Evolutionary conservation across 2,888 invertebrate genomes (phyloP).

Genomic region (Microctonus brassicae): DNA sequence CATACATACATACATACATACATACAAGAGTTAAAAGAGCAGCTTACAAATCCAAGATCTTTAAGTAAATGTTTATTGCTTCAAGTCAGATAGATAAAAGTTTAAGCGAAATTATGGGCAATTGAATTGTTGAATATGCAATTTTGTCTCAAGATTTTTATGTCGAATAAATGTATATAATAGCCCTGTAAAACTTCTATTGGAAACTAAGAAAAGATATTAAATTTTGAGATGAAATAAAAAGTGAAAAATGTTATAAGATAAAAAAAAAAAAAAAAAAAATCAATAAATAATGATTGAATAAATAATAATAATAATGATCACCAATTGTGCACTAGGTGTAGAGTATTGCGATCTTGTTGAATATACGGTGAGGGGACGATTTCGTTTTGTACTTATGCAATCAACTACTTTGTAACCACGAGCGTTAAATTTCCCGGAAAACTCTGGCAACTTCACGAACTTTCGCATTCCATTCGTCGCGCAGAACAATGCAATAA

Average conservation of each 20-base stretch:
- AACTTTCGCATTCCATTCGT: slow-evolving; percentile 47
- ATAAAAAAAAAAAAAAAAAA: background rate
- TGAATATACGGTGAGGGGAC: slow-evolving; percentile 4
- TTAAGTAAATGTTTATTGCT: background rate
- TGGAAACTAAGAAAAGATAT: background rate
- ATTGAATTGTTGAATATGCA: slow-evolving; percentile 3
- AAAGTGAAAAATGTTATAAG: background rate
- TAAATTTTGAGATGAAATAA: background rate
- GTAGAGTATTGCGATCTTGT: background rate
- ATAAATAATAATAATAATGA: background rate
- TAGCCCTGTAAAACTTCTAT: background rate
- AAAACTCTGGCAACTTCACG: slow-evolving; percentile 40
- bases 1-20: background rate
- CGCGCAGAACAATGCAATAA: slow-evolving; percentile 8
- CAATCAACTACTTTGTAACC: slow-evolving; percentile 34
- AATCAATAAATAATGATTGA: too few relatives aligned
- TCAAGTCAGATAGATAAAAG: background rate
- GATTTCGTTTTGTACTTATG: slow-evolving; percentile 20
- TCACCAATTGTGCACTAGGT: background rate
- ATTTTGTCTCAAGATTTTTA: background rate
- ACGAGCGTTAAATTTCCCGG: slow-evolving; percentile 48
- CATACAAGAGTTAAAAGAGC: background rate
- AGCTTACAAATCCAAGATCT: background rate
- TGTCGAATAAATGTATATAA: background rate
- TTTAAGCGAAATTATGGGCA: background rate